Evolutionary conservation across 2,113 vertebrate species (phyloP), one percentile per base, ranked within the genome.

Genomic region (Xiphophorus hellerii): DNA sequence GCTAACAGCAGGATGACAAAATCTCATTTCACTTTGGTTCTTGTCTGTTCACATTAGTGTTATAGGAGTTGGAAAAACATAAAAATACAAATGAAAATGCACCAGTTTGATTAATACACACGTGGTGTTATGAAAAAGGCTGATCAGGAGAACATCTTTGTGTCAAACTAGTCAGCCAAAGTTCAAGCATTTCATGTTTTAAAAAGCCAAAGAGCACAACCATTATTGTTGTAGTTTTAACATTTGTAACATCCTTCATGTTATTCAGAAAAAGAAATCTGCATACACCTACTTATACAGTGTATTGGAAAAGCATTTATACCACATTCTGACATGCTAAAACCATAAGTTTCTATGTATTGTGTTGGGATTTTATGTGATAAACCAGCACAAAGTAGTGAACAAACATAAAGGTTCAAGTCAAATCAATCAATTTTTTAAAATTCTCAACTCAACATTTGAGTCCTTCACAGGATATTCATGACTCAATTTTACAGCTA

Each of bases 1-100:
- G 27, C 42, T 30, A 85, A 78, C 37, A 69, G 13, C 58, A 51
- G n/a, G 48, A 66, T 25, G 64, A 76, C 25, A 69, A 66, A 66
- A 74, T 42, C 11, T 70, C 60, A 64, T 64, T 61, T 29, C 67
- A 81, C 86, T 88, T 87, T 86, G 81, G 77, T 66, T 65, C 62
- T 25, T 67, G 67, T 68, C 58, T 39, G 25, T 44, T 77, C 70
- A 75, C 70, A 71, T 48, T 60, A 62, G 67, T 54, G 60, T 68
- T 44, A 74, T 28, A 27, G 67, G 35, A 58, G 20, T 20, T 64
- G 27, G 11, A 60, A 78, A 68, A 33, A 30, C 17, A 51, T 12
- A 58, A 69, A 75, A 60, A 28, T 28, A 22, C 7, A 17, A 63
- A 31, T 4, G 20, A 63, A 31, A 15, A 25, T 66, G 33, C 25